A percentile compares a stretch with the other conserved stretches of the same genome.
Evolutionary conservation across 2,797 vertebrate genomes (phyloP).

Genomic region (Simalia tracyae): DNA sequence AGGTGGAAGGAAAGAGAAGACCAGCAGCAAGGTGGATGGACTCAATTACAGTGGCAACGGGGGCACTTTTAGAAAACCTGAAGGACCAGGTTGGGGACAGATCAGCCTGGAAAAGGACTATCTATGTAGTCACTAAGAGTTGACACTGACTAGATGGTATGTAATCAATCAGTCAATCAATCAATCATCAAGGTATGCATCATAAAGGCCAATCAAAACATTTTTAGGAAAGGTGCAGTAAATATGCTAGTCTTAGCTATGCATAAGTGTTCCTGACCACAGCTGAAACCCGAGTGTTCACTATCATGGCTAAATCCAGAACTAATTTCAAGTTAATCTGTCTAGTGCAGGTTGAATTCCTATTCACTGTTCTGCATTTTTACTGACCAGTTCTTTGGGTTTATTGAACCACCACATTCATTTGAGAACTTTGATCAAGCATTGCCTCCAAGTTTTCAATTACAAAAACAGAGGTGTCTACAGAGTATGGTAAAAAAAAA

Average conservation of each 20-base stretch:
- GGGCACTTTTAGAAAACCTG: not conserved
- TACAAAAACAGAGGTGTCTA: not conserved
- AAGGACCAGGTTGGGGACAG: not conserved
- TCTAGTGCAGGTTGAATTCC: not conserved
- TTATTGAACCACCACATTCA: not conserved
- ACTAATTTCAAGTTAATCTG: not conserved
- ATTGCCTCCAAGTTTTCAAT: not conserved
- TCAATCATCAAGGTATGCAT: not conserved
- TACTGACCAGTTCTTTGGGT: not conserved
- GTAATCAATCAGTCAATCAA: not conserved
- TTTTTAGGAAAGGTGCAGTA: not conserved
- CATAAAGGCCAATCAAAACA: not conserved
- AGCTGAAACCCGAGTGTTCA: not conserved
- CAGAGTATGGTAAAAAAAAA: not conserved
- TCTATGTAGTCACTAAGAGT: not conserved
- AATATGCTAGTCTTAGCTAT: not conserved
- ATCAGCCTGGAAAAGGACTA: not conserved
- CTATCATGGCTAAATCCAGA: not conserved
- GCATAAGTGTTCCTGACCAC: not conserved
- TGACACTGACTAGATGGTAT: not conserved
- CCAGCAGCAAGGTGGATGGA: not conserved
- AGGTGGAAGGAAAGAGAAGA: not conserved
- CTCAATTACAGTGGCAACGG: not conserved
- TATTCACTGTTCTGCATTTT: not conserved
- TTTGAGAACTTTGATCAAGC: too few relatives aligned